Evolutionary conservation across 2,888 invertebrate genomes (phyloP).

Genomic region (Hymenopus coronatus): DNA sequence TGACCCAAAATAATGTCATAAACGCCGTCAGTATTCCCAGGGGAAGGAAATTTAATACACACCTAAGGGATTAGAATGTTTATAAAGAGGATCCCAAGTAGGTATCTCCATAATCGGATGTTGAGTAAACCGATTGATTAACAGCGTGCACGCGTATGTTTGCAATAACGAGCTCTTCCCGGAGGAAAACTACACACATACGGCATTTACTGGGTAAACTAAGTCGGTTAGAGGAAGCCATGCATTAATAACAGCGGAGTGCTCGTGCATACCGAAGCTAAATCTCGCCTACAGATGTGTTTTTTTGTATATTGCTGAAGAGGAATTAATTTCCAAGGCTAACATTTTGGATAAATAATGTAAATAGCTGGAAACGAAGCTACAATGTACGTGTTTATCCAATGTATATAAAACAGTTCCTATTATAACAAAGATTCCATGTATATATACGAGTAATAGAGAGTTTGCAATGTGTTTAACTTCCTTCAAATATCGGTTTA

Average conservation of each 20-base stretch:
- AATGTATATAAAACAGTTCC: too few species aligned
- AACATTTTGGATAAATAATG: too few species aligned
- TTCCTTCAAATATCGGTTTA: too few species aligned
- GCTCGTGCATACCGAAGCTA: too few species aligned
- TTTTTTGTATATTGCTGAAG: too few species aligned
- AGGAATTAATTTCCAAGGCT: too few species aligned
- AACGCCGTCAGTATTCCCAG: background rate
- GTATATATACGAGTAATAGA: too few species aligned
- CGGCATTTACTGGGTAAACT: background rate
- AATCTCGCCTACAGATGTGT: too few species aligned
- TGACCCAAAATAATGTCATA: background rate
- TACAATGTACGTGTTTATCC: too few species aligned
- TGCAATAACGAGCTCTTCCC: background rate
- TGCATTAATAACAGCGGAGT: background rate
- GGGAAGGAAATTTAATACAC: background rate
- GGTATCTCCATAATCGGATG: background rate
- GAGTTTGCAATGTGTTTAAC: too few species aligned
- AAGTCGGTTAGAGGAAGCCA: background rate
- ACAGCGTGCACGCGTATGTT: background rate
- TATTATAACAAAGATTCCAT: too few species aligned
- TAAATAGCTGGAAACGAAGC: too few species aligned
- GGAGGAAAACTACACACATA: background rate
- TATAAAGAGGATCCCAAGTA: background rate
- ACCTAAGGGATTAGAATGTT: background rate
- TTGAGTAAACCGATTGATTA: background rate